A percentile compares a stretch with the other conserved stretches of the same genome.
These are phyloP conservation scores for Coenonympha arcania DNA, from an alignment of 2,888 invertebrate species.

Conservation along the genomic window DNA sequence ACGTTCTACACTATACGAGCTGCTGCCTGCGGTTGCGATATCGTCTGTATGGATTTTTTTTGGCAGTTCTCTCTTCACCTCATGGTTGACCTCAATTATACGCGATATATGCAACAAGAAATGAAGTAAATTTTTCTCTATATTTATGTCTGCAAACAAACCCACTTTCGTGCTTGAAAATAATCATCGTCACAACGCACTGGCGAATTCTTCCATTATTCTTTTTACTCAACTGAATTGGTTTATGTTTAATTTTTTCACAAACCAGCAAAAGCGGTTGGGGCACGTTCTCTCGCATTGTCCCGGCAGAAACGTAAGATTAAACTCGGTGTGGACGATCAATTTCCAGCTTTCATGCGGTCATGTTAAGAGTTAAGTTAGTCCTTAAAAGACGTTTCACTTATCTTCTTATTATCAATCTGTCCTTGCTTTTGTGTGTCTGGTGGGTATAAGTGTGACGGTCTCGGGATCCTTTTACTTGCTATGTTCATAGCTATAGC, in stretches of 20 bases:
- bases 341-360: slow-evolving; percentile 46
- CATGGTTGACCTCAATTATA: no score
- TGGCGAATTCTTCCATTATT: slow-evolving; percentile 7
- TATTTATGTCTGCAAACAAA: background rate
- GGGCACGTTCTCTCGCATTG: slow-evolving; percentile 69
- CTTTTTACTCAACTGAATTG: slow-evolving; percentile 25
- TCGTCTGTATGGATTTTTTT: no score
- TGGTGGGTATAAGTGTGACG: slow-evolving; percentile 69
- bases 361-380: slow-evolving; percentile 39
- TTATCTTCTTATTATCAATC: slow-evolving; percentile 47
- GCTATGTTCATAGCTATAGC: slow-evolving; percentile 47
- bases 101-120: no score
- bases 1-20: no score
- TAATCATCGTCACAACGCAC: background rate
- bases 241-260: slow-evolving; percentile 43
- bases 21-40: no score
- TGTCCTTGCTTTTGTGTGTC: slow-evolving; percentile 64
- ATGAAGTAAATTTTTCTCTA: background rate
- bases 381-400: slow-evolving; percentile 27
- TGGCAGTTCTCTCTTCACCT: no score
- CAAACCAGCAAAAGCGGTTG: slow-evolving; percentile 63
- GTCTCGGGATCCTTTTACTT: slow-evolving; percentile 60
- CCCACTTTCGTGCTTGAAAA: background rate
- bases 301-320: slow-evolving; percentile 42
- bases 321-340: slow-evolving; percentile 31